Base-by-base conservation (phyloP, 2,888 invertebrate species). In the Amphimallon solstitiale region DNA sequence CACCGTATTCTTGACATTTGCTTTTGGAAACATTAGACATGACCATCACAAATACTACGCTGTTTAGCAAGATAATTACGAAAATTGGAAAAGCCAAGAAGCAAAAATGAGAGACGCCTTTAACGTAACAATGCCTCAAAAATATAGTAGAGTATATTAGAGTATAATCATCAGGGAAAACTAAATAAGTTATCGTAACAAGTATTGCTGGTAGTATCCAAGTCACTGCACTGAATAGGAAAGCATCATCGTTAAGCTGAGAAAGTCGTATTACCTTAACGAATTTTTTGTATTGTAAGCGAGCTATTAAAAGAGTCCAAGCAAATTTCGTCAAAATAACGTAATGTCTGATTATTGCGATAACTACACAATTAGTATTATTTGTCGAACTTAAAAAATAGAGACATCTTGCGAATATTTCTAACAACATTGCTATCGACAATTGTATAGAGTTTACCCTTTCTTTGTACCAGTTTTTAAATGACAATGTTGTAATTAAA, bases 401-500 rank as follows among this genome's bases (percentile, higher is more conserved):
- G 1, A 63, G 40, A 23, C 37, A 63, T 7, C 52, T 10, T 2
- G 49, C 37, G 10, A 38, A 9, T 1, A 65, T 49, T 48, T 65
- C 65, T 1, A 65, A 10, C 1, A 46, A 12, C 29, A 65, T 40
- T 3, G 59, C 59, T 9, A 46, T n/a, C 0, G 23, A 54, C 12
- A 65, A 29, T 34, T 65, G 65, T 12, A 65, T 43, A 14, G 65
- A 37, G 37, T 60, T 65, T 1, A 65, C 14, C 3, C 65, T 48
- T 9, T 19, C 34, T 23, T 48, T 65, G 19, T 60, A 43, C 65
- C 65, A 65, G n/a, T 56, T 56, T 12, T 48, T 60, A 19, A 49
- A 60, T 21, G 43, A 4, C 9, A 65, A 19, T 1, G 56, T 46
- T 4, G 59, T 49, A 35, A 48, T 6, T 14, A 65, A 17, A 9